These are phyloP conservation scores for Sebastes trivittatus DNA, from an alignment of 2,797 vertebrate species.

Conservation along the genomic window DNA sequence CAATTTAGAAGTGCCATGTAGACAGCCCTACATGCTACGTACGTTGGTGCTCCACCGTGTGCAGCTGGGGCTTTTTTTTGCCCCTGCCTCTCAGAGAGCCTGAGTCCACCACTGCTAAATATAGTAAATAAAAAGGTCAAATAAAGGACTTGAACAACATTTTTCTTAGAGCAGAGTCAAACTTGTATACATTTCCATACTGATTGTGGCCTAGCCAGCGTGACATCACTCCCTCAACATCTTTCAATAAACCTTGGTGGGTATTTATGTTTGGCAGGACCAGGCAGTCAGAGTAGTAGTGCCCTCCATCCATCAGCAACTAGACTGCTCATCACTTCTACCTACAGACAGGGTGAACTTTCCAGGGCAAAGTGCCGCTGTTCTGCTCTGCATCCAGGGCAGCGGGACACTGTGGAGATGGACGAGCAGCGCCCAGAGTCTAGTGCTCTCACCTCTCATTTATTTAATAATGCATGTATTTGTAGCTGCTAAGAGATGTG, in stretches of 20 bases:
- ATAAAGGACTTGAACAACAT: background rate
- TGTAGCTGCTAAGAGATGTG: slow-evolving; percentile 26
- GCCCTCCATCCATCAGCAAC: slow-evolving; percentile 53
- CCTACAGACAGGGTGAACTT: slow-evolving; percentile 50
- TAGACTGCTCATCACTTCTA: slow-evolving; percentile 42
- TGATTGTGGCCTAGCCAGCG: background rate
- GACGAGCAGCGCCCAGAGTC: slow-evolving; percentile 17
- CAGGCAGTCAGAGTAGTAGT: slow-evolving; percentile 16
- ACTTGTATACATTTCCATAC: background rate
- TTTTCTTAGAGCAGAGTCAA: background rate
- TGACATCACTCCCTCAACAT: slow-evolving; percentile 1
- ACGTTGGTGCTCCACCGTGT: rapidly evolving
- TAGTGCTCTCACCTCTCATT: slow-evolving; percentile 33
- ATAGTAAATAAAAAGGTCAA: background rate
- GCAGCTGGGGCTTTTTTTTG: too few species aligned
- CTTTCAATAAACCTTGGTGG: slow-evolving; percentile 19
- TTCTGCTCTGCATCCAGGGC: slow-evolving; percentile 19
- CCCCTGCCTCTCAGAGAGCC: too few species aligned
- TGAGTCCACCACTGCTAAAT: background rate
- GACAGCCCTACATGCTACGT: background rate
- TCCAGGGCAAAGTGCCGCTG: slow-evolving; percentile 14
- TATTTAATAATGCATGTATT: slow-evolving; percentile 65
- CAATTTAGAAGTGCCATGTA: background rate
- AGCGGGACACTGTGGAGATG: slow-evolving; percentile 37
- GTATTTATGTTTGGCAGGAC: slow-evolving; percentile 53